A percentile compares a stretch with the other conserved stretches of the same genome.
These are phyloP conservation scores for Dendroctonus valens DNA, from an alignment of 1,140 invertebrate genomes.

Conservation along the genomic window DNA sequence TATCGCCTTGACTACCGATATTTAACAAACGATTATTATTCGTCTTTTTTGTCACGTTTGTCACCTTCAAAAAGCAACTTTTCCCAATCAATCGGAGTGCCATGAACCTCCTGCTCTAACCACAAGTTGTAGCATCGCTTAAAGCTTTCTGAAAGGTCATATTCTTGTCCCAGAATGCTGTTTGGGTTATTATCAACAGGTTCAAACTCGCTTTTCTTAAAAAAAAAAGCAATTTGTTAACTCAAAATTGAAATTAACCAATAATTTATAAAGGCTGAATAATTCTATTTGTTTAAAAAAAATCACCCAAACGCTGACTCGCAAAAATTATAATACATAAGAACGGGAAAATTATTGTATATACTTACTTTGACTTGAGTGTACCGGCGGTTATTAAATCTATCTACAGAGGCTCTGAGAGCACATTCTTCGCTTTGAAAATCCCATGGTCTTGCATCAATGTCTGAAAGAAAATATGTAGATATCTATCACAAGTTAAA, in stretches of 20 bases:
- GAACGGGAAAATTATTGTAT: too few relatives aligned
- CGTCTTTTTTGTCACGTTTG: background rate
- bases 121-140: constrained; percentile 95
- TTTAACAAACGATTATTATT: constrained; percentile 3
- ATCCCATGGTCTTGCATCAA: constrained; percentile 97
- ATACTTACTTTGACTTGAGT: constrained; percentile 36
- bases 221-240: constrained; percentile 18
- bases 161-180: constrained; percentile 74
- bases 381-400: constrained; percentile 91
- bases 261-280: too few relatives aligned
- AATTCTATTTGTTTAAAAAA: too few relatives aligned
- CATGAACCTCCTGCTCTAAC: constrained; percentile 96
- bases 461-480: constrained; percentile 60
- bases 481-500: constrained; percentile 21
- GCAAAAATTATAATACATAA: too few relatives aligned
- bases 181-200: constrained; percentile 84
- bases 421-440: constrained; percentile 98
- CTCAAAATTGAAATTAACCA: too few relatives aligned
- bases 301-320: too few relatives aligned
- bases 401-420: constrained; percentile 87
- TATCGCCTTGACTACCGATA: constrained; percentile 2
- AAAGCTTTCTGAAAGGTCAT: constrained; percentile 92
- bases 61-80: constrained; percentile 50
- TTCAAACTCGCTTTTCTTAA: constrained; percentile 68
- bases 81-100: constrained; percentile 78